These are phyloP conservation scores for Dryobates pubescens DNA, from an alignment of 2,797 vertebrate species.

Conservation along the genomic window DNA sequence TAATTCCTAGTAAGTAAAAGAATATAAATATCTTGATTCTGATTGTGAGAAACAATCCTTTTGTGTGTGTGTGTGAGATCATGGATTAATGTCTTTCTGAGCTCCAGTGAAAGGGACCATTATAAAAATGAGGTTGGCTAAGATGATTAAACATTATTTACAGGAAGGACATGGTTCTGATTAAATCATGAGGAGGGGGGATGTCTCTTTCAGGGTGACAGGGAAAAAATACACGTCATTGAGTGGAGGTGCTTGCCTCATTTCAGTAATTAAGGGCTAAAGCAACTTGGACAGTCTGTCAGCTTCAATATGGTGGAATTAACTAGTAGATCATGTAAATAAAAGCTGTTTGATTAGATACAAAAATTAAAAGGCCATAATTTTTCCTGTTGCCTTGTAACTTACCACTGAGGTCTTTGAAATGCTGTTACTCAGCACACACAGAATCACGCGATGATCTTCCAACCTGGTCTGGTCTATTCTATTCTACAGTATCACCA, in stretches of 20 bases:
- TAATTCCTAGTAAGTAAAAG: constrained; percentile 45
- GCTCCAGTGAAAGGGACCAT: constrained; percentile 65
- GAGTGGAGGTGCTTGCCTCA: constrained; percentile 26
- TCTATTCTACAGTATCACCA: too few species aligned
- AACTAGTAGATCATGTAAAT: constrained; percentile 88
- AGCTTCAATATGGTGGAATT: constrained; percentile 73
- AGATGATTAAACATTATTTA: constrained; percentile 90
- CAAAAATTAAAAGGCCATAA: constrained; percentile 89
- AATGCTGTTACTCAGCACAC: background rate
- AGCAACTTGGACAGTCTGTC: constrained; percentile 83
- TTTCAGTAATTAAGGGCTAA: constrained; percentile 75
- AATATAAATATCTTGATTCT: background rate
- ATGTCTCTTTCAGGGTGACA: constrained; percentile 5
- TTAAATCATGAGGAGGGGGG: constrained; percentile 55
- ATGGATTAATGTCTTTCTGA: constrained; percentile 58
- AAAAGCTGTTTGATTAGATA: constrained; percentile 88
- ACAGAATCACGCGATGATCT: too few species aligned
- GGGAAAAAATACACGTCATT: constrained; percentile 38
- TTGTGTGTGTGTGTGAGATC: background rate
- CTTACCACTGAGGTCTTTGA: background rate
- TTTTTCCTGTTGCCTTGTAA: constrained; percentile 67
- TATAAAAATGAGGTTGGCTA: constrained; percentile 80
- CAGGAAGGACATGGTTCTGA: constrained; percentile 76
- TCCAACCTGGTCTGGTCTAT: too few species aligned
- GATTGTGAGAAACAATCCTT: constrained; percentile 19